Evolutionary conservation across 2,888 invertebrate species (phyloP).

Genomic region (Hermaeophaga mercurialis): DNA sequence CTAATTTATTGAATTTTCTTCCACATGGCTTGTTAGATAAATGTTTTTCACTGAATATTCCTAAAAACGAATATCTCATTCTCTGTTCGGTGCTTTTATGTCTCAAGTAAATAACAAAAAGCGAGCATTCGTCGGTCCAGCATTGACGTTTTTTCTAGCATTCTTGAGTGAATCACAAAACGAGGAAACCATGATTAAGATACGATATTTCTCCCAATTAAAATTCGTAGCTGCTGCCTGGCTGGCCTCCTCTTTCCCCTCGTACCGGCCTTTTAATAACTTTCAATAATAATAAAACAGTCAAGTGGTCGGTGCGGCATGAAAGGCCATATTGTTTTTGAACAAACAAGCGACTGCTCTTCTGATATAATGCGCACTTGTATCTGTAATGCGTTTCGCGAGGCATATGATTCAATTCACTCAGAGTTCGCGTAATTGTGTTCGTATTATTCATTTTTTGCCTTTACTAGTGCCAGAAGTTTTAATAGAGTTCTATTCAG

Average conservation of each 20-base stretch:
- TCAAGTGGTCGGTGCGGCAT: conserved; percentile 49
- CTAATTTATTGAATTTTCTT: too few relatives aligned
- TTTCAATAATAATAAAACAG: conserved; percentile 44
- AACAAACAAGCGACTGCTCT: conserved; percentile 53
- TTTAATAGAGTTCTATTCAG: conserved; percentile 33
- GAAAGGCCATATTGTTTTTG: conserved; percentile 51
- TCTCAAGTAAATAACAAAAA: too few relatives aligned
- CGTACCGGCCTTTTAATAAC: conserved; percentile 33
- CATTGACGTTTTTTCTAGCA: conserved; percentile 21
- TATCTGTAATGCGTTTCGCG: conserved; percentile 50
- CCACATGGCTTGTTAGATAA: too few relatives aligned
- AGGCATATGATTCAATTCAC: conserved; percentile 53
- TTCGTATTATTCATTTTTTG: conserved; percentile 37
- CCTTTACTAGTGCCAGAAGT: conserved; percentile 28
- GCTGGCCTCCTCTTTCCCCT: conserved; percentile 5
- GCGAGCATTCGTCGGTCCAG: conserved; percentile 14
- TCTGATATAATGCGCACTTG: conserved; percentile 55
- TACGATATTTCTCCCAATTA: conserved; percentile 49
- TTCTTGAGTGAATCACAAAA: conserved; percentile 23
- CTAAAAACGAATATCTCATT: too few relatives aligned
- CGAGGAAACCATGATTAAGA: conserved; percentile 41
- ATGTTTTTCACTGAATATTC: too few relatives aligned
- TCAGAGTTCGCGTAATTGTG: conserved; percentile 38
- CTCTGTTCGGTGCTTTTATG: too few relatives aligned
- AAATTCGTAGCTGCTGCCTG: conserved; percentile 39